A percentile compares a stretch with the other conserved stretches of the same genome.
phyloP scores from a whole-genome alignment of 2,888 invertebrate species.

The Trachelus troglodyta region DNA sequence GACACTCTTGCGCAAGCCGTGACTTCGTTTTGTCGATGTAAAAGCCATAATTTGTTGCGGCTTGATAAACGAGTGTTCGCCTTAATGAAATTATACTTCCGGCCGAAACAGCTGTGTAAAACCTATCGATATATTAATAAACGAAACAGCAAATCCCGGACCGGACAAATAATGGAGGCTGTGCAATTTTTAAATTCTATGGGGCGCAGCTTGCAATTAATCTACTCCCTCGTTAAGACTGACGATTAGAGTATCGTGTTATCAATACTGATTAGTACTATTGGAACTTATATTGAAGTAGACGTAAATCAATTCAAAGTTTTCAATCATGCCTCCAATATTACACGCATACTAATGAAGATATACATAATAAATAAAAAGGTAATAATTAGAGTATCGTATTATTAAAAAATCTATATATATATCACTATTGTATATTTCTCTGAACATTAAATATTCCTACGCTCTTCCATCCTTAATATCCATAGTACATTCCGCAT shows the following conservation, averaged over 20 bases:
- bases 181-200: not conserved
- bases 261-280: not conserved
- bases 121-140: not conserved
- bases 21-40: not conserved
- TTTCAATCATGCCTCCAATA: not conserved
- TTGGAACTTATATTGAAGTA: not conserved
- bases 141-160: not conserved
- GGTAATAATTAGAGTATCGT: too few relatives aligned
- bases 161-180: not conserved
- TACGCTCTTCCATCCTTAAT: not conserved
- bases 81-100: not conserved
- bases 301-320: not conserved
- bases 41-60: not conserved
- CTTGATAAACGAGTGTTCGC: not conserved
- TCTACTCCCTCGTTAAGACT: not conserved
- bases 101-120: not conserved
- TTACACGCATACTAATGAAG: not conserved
- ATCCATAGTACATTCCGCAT: not conserved
- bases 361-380: not conserved
- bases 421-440: not conserved
- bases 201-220: not conserved
- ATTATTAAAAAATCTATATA: too few relatives aligned
- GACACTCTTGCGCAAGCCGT: too few relatives aligned
- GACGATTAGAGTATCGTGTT: not conserved
- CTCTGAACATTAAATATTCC: too few relatives aligned